A percentile compares a stretch with the other conserved stretches of the same genome.
phyloP scores from a whole-genome alignment of 2,113 vertebrate genomes.

The Toxotes chatareus region DNA sequence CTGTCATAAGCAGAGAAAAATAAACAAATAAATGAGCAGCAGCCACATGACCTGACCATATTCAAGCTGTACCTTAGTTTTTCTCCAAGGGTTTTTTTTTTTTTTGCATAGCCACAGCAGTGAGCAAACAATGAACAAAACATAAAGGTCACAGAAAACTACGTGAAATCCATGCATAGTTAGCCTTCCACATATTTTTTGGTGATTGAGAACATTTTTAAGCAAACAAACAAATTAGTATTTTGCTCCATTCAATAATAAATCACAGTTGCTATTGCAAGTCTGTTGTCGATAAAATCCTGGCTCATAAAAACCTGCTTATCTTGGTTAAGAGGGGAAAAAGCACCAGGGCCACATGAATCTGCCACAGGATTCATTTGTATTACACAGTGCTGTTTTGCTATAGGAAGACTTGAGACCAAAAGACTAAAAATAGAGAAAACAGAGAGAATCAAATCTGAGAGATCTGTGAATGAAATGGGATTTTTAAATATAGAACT shows the following conservation, averaged over 20 bases:
- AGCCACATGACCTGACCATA: conserved; percentile 3
- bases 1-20: conserved; percentile 33
- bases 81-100: not conserved
- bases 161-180: not conserved
- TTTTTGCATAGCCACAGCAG: not conserved
- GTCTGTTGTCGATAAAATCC: conserved; percentile 10
- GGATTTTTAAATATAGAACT: not conserved
- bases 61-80: not conserved
- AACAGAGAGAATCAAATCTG: not conserved
- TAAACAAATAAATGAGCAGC: conserved; percentile 16
- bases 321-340: not conserved
- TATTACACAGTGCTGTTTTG: not conserved
- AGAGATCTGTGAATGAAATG: conserved; percentile 29
- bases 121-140: not conserved
- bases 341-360: not conserved
- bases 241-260: not conserved
- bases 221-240: not conserved
- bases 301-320: conserved; percentile 24
- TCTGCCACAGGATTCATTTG: not conserved
- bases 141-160: not conserved
- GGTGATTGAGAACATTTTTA: not conserved
- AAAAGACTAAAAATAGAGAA: not conserved
- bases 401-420: not conserved
- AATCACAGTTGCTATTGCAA: not conserved
- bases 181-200: not conserved